Conservation (phyloP, 2,797 vertebrate species). For the Chrysocyon brachyurus region DNA sequence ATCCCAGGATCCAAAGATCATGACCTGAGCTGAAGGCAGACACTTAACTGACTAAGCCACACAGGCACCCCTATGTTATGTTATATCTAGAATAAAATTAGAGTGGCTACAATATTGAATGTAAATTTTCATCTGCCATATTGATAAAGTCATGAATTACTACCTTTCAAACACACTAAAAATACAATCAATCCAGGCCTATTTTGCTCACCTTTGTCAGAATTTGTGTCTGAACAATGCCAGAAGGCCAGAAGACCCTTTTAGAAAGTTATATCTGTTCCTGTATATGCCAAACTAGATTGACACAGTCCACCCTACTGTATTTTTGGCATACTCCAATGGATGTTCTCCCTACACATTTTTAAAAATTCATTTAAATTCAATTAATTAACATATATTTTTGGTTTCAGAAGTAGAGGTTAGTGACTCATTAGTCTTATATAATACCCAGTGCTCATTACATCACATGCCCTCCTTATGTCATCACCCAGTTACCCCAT, state of each 20-base stretch:
- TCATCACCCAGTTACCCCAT: too few relatives aligned
- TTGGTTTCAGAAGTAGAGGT: too few relatives aligned
- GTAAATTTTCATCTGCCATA: neutral
- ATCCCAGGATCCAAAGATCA: too few relatives aligned
- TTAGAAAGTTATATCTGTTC: neutral
- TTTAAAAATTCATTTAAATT: too few relatives aligned
- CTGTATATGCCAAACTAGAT: neutral
- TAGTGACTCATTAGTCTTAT: too few relatives aligned
- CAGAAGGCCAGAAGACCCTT: rapidly evolving
- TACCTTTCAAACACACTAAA: neutral
- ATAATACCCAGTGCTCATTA: too few relatives aligned
- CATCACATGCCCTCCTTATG: too few relatives aligned
- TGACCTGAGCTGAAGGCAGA: too few relatives aligned
- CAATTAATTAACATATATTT: too few relatives aligned
- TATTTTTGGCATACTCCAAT: neutral
- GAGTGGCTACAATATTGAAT: neutral
- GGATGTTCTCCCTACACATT: neutral
- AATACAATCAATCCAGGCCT: neutral
- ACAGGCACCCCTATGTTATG: neutral
- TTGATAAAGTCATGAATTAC: neutral
- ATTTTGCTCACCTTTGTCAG: neutral
- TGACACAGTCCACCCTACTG: neutral
- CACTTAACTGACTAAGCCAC: too few relatives aligned
- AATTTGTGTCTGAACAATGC: neutral
- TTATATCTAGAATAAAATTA: neutral